Base-by-base conservation (phyloP, 2,888 invertebrate species). In the Microplitis manilae region DNA sequence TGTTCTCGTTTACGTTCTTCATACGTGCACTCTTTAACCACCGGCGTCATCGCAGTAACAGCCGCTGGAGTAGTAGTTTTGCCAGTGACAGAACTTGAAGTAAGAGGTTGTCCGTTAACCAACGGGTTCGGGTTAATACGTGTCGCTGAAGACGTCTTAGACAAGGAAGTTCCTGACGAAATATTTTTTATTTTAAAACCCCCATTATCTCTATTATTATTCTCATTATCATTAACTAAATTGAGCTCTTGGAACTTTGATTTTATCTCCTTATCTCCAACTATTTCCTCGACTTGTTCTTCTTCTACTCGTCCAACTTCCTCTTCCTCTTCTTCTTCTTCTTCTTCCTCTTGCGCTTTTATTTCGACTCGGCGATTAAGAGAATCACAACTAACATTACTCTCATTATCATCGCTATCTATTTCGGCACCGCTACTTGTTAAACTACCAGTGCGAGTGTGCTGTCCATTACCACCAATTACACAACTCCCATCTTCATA, bases 341-440 rank as follows among this genome's bases (percentile, higher is more conserved):
- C 30, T 4, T 30, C 30, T 64, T 39, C 64, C 5, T 65, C 50
- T 38, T 2, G 30, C 4, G 30, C 77, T 70, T 72, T 75, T 65
- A 84, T 80, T 73, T 81, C 75, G 4, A 82, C 83, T 17, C 94
- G 94, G 89, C 50, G 50, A 50, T 95, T 96, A 82, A 96, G 90
- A 50, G 96, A 96, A 89, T 96, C 96, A 89, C 95, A 96, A 87
- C 96, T 96, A 86, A 95, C 93, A 85, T 94, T 95, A 81, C 94
- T 94, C 86, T 94, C 91, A 90, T 93, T 94, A 88, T 94, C 94
- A 90, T 94, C 94, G 85, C 93, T 94, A 90, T 94, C 94, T 73
- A 93, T 91, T 86, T 92, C 94, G 88, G 90, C 91, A 9, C 93
- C 94, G 85, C 94, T 94, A 85, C 93, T 93, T 15, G 92, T 92